phyloP scores from a whole-genome alignment of 1,140 invertebrate genomes.

The Epicauta chinensis region DNA sequence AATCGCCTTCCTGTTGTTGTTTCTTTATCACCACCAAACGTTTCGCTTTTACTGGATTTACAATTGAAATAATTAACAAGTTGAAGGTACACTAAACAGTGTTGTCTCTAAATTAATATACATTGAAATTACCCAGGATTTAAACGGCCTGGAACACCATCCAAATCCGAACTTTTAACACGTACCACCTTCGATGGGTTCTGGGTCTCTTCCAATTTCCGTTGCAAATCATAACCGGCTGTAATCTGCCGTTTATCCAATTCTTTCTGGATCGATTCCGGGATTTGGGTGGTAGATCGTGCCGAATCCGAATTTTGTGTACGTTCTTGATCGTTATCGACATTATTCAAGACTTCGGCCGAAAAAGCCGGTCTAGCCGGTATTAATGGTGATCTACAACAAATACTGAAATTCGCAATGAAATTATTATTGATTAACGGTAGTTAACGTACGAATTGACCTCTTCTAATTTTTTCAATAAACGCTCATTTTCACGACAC shows the following conservation, averaged over 20 bases:
- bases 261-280: slow-evolving; percentile 53
- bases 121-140: slow-evolving; percentile 5
- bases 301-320: background rate
- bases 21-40: background rate
- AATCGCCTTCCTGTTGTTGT: slow-evolving; percentile 20
- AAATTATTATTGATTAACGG: slow-evolving; percentile 4
- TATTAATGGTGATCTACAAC: slow-evolving; percentile 70
- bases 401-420: slow-evolving; percentile 52
- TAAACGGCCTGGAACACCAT: background rate
- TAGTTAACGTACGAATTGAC: slow-evolving; percentile 69
- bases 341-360: slow-evolving; percentile 44
- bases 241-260: slow-evolving; percentile 53
- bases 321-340: slow-evolving; percentile 50
- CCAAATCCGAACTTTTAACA: slow-evolving; percentile 19
- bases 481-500: slow-evolving; percentile 81
- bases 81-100: background rate
- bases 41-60: slow-evolving; percentile 1
- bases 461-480: slow-evolving; percentile 81
- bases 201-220: slow-evolving; percentile 13
- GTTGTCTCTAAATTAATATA: background rate
- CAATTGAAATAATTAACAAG: slow-evolving; percentile 6
- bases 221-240: slow-evolving; percentile 35
- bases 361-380: slow-evolving; percentile 65
- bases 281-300: slow-evolving; percentile 35
- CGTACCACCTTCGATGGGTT: slow-evolving; percentile 10